Conservation (phyloP, 2,113 vertebrate species). For the Anthoscopus minutus region DNA sequence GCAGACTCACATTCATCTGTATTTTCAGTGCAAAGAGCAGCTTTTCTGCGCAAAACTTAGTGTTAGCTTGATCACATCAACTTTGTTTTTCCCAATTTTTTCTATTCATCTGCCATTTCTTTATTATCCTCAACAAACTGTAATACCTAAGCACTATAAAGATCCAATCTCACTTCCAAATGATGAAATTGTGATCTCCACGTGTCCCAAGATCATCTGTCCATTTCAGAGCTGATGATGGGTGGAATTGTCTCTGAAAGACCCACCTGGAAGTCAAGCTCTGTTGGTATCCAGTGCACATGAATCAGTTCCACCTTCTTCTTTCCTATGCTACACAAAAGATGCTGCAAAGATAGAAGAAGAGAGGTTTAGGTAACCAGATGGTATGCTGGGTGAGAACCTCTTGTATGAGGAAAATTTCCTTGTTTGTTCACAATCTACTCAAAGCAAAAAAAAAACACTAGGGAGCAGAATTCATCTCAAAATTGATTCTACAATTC, state of each 20-base stretch:
- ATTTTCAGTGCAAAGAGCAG: not conserved
- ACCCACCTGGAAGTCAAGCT: not conserved
- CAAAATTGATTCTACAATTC: not conserved
- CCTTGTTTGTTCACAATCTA: not conserved
- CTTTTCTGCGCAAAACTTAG: not conserved
- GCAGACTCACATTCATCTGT: not conserved
- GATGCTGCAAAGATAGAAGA: not conserved
- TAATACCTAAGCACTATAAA: not conserved
- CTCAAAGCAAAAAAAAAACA: not conserved
- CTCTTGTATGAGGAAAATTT: not conserved
- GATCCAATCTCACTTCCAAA: not conserved
- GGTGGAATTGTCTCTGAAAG: not conserved
- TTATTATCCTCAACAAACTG: not conserved
- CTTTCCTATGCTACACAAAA: not conserved
- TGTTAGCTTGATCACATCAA: not conserved
- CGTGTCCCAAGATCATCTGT: not conserved
- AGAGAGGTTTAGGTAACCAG: rapidly evolving
- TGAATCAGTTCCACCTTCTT: not conserved
- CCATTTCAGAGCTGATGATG: not conserved
- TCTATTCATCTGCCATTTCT: not conserved
- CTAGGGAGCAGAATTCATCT: not conserved
- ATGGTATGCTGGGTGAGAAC: not conserved
- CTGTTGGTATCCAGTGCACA: not conserved
- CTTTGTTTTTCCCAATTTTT: not conserved
- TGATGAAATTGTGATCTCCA: not conserved